Percentiles rank a stretch among this genome's conserved stretches.
Evolutionary conservation across 2,113 vertebrate genomes (phyloP).

Genomic region (Mohoua ochrocephala): DNA sequence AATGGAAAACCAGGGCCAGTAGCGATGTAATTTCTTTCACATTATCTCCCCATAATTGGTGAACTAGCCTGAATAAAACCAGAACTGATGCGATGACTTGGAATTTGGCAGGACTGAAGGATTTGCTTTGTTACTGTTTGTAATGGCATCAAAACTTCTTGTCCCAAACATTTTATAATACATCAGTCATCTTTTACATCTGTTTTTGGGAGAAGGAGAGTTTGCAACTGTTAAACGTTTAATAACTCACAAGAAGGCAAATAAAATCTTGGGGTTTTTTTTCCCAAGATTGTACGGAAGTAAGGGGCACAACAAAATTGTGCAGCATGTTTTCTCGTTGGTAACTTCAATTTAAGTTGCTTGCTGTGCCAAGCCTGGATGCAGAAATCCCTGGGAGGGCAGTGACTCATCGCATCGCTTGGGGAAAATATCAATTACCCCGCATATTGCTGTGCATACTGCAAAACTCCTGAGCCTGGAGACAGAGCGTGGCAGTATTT

Average conservation of each 20-base stretch:
- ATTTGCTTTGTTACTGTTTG: not conserved
- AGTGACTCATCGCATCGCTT: not conserved
- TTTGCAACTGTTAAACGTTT: not conserved
- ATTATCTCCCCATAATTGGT: conserved; percentile 20
- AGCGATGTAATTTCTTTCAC: not conserved
- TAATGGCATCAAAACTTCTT: not conserved
- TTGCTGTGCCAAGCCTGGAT: not conserved
- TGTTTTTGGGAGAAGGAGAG: not conserved
- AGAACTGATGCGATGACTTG: not conserved
- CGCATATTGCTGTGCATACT: not conserved
- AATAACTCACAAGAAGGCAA: not conserved
- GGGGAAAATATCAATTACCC: not conserved
- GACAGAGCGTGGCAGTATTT: not conserved
- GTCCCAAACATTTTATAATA: not conserved
- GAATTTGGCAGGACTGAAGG: not conserved
- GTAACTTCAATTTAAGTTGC: not conserved
- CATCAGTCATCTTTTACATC: not conserved
- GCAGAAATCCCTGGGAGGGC: not conserved
- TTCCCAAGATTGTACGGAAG: not conserved
- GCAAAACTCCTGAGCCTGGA: not conserved
- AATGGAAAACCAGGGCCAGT: conserved; percentile 8
- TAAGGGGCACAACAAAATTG: not conserved
- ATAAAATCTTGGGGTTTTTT: not conserved
- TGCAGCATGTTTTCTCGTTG: not conserved
- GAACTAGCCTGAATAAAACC: not conserved